These are phyloP conservation scores for Palythoa grandiflora DNA, from an alignment of 92 coral and sea anemone genomes.

Conservation along the genomic window DNA sequence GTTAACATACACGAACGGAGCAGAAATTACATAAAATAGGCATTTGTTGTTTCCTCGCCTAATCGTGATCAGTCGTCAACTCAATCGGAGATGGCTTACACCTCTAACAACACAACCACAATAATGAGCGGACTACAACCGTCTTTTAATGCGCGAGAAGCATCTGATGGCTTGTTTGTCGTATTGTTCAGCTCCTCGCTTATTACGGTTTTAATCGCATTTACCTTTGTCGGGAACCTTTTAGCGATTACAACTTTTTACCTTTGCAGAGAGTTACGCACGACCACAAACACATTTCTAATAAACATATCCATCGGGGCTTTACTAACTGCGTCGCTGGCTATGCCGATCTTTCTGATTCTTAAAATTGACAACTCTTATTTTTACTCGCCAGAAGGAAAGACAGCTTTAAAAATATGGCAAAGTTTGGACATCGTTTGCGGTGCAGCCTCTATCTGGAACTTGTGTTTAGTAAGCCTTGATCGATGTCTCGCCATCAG, in stretches of 20 bases:
- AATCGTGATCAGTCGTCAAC: neutral
- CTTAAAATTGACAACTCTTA: conserved; percentile 59
- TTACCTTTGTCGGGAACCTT: conserved; percentile 86
- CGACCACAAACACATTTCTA: conserved; percentile 91
- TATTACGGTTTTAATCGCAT: conserved; percentile 69
- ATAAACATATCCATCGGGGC: conserved; percentile 87
- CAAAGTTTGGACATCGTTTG: conserved; percentile 83
- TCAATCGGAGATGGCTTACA: conserved; percentile 4
- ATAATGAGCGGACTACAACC: neutral
- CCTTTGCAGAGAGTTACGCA: conserved; percentile 86
- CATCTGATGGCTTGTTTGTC: conserved; percentile 60
- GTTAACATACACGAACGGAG: neutral
- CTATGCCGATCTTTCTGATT: conserved; percentile 90
- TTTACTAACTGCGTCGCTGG: conserved; percentile 80
- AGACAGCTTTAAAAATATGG: conserved; percentile 70
- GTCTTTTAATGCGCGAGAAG: conserved; percentile 8
- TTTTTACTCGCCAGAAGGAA: conserved; percentile 73
- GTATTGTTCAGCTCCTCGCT: conserved; percentile 71
- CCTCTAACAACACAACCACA: neutral
- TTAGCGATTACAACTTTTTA: conserved; percentile 84
- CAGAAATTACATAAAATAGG: neutral
- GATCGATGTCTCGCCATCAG: conserved; percentile 93
- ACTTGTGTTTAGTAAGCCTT: conserved; percentile 92
- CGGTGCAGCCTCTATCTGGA: conserved; percentile 97
- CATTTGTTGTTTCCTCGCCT: neutral